Evolutionary conservation across 2,888 invertebrate genomes (phyloP).

Genomic region (Trilocha varians): DNA sequence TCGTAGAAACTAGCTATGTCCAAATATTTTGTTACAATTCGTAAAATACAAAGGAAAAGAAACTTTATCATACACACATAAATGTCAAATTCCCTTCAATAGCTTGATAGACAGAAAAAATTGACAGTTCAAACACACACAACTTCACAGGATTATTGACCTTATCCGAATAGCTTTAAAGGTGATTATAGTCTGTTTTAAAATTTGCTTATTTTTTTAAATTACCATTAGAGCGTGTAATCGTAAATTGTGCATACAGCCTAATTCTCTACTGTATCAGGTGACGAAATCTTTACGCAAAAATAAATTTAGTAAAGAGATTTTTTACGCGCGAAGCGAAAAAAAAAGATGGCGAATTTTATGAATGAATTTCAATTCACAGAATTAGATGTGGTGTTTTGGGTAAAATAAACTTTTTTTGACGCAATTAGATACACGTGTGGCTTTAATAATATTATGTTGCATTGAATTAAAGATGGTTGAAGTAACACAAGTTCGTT

Average conservation of each 20-base stretch:
- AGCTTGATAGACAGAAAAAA: no score
- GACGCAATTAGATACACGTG: no score
- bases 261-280: conserved; percentile 2
- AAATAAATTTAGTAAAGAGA: not conserved
- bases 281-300: not conserved
- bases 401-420: not conserved
- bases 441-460: no score
- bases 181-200: not conserved
- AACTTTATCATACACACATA: not conserved
- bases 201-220: not conserved
- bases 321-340: not conserved
- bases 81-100: not conserved
- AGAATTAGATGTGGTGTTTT: not conserved
- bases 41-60: no score
- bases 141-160: no score
- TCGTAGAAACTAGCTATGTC: no score
- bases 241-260: conserved; percentile 20
- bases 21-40: not conserved
- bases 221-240: conserved; percentile 8
- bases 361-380: not conserved
- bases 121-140: no score
- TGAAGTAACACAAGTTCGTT: no score
- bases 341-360: not conserved
- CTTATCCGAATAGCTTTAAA: not conserved
- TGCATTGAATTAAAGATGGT: no score